Conservation (phyloP, 2,113 vertebrate species). For the Callorhinus ursinus region DNA sequence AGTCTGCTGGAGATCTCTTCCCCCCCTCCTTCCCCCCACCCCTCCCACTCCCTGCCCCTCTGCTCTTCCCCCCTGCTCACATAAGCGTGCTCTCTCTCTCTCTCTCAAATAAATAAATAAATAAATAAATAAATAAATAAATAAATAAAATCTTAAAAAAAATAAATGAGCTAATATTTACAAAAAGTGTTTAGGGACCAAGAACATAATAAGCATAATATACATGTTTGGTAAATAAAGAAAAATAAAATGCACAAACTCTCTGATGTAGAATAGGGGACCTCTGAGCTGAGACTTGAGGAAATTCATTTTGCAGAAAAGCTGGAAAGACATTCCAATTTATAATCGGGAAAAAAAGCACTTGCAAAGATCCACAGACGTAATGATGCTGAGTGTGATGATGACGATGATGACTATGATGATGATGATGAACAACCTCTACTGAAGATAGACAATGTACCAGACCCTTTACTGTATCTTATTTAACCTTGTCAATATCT, state of each 20-base stretch:
- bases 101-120: neutral
- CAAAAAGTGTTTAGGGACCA: neutral
- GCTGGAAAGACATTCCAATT: neutral
- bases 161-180: neutral
- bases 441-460: too few species aligned
- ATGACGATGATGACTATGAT: neutral
- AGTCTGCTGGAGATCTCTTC: neutral
- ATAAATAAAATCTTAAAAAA: neutral
- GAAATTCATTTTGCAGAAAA: neutral
- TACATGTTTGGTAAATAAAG: neutral
- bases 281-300: neutral
- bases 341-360: neutral
- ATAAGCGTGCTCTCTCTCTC: too few species aligned
- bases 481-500: neutral
- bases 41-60: neutral
- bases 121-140: neutral
- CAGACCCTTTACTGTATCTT: neutral
- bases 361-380: neutral
- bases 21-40: neutral
- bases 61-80: too few species aligned
- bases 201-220: neutral
- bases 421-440: neutral
- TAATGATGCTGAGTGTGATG: too few species aligned
- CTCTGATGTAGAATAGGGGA: neutral
- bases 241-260: neutral